Evolutionary conservation across 2,888 invertebrate genomes (phyloP).

Genomic region (Antitype chi): DNA sequence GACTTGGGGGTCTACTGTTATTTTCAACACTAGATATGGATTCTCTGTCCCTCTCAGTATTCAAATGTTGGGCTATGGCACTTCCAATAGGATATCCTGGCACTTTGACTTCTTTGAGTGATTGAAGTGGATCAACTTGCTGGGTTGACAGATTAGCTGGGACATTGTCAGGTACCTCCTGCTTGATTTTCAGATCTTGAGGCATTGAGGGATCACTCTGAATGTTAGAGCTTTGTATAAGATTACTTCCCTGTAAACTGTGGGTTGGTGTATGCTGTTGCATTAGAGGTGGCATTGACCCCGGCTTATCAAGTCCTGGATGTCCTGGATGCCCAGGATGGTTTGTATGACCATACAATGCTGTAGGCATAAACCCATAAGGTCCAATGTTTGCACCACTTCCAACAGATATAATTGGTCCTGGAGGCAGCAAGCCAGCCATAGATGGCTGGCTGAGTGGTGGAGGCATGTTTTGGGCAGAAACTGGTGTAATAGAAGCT

Average conservation of each 20-base stretch:
- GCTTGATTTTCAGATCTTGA: constrained; percentile 89
- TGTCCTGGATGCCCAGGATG: constrained; percentile 65
- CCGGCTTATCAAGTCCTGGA: constrained; percentile 83
- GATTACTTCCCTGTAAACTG: constrained; percentile 77
- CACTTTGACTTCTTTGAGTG: constrained; percentile 95
- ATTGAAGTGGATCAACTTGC: constrained; percentile 93
- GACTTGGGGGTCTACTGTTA: constrained; percentile 86
- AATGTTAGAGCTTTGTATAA: constrained; percentile 78
- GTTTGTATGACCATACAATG: constrained; percentile 82
- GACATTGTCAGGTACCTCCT: constrained; percentile 89
- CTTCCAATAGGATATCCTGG: constrained; percentile 92
- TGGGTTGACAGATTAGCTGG: constrained; percentile 89
- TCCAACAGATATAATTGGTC: constrained; percentile 91
- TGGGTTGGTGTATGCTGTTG: constrained; percentile 85
- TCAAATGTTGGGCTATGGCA: constrained; percentile 87
- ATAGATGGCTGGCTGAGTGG: constrained; percentile 90
- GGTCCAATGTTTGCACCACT: constrained; percentile 90
- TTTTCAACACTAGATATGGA: constrained; percentile 88
- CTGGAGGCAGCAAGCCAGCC: constrained; percentile 90
- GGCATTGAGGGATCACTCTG: constrained; percentile 87
- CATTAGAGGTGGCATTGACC: constrained; percentile 82
- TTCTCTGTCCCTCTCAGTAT: constrained; percentile 88
- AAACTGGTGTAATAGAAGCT: constrained; percentile 79
- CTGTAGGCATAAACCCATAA: constrained; percentile 91
- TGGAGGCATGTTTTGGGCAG: constrained; percentile 85